These are phyloP conservation scores for Camponotus floridanus DNA, from an alignment of 1,140 invertebrate species.

Conservation along the genomic window DNA sequence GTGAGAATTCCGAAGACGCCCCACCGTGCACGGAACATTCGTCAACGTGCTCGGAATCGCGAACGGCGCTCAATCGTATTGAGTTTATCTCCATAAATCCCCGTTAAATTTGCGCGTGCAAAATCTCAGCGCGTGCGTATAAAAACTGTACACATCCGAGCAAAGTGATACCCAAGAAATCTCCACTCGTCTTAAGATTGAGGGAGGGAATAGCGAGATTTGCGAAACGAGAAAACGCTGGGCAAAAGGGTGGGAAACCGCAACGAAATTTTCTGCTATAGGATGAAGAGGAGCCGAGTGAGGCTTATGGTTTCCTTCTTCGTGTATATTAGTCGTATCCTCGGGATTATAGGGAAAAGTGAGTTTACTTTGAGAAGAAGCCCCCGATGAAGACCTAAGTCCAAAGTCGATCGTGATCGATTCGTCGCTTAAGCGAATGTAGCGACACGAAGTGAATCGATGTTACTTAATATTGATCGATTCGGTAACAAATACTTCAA, in stretches of 20 bases:
- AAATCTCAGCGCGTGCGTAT: conserved; percentile 34
- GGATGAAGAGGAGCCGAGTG: conserved; percentile 4
- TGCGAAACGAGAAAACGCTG: conserved; percentile 1
- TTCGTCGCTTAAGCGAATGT: conserved; percentile 35
- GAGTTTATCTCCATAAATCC: conserved; percentile 76
- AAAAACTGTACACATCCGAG: background rate
- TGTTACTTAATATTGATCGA: background rate
- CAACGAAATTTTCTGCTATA: conserved; percentile 58
- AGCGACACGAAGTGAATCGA: background rate
- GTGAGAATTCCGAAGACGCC: conserved; percentile 16
- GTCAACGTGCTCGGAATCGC: conserved; percentile 68
- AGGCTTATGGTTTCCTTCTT: conserved; percentile 43
- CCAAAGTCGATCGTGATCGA: conserved; percentile 47
- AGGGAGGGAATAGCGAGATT: background rate
- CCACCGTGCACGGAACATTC: conserved; percentile 57
- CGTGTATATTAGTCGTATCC: conserved; percentile 49
- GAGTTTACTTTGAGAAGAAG: conserved; percentile 37
- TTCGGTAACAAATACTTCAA: background rate
- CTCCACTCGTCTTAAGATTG: conserved; percentile 66
- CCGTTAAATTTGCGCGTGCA: conserved; percentile 72
- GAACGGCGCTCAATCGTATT: conserved; percentile 74
- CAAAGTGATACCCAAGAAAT: conserved; percentile 49
- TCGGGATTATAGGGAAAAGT: conserved; percentile 48
- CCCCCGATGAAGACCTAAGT: conserved; percentile 11
- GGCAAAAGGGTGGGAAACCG: conserved; percentile 7